Evolutionary conservation across 2,113 vertebrate species (phyloP).

Genomic region (Charina bottae): DNA sequence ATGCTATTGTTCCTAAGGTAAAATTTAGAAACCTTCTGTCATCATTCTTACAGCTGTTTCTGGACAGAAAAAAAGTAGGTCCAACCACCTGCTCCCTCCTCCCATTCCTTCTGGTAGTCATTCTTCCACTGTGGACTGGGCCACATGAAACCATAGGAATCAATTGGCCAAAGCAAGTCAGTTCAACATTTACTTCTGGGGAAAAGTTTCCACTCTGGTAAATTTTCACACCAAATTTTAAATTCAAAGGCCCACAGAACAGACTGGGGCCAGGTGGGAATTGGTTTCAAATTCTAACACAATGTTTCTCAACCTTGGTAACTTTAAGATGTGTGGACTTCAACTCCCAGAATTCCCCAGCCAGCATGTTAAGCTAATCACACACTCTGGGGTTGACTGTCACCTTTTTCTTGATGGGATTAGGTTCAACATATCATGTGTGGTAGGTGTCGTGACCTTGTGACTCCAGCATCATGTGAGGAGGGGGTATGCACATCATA

Average conservation of each 20-base stretch:
- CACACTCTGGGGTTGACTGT: background rate
- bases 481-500: too few relatives aligned
- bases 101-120: background rate
- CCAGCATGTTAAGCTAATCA: background rate
- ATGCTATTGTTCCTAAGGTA: constrained; percentile 22
- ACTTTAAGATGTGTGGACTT: too few relatives aligned
- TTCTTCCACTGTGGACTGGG: background rate
- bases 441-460: too few relatives aligned
- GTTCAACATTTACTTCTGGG: background rate
- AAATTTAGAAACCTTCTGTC: constrained; percentile 33
- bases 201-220: background rate
- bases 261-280: background rate
- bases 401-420: background rate
- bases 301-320: too few relatives aligned
- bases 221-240: background rate
- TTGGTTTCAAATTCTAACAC: background rate
- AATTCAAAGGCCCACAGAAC: background rate
- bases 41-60: constrained; percentile 30
- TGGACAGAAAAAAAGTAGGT: background rate
- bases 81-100: background rate
- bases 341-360: too few relatives aligned
- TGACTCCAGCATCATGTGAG: too few relatives aligned
- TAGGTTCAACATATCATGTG: background rate
- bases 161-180: background rate
- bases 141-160: background rate